These are phyloP conservation scores for Cyanoramphus novaezelandiae DNA, from an alignment of 2,113 vertebrate species.

Conservation along the genomic window DNA sequence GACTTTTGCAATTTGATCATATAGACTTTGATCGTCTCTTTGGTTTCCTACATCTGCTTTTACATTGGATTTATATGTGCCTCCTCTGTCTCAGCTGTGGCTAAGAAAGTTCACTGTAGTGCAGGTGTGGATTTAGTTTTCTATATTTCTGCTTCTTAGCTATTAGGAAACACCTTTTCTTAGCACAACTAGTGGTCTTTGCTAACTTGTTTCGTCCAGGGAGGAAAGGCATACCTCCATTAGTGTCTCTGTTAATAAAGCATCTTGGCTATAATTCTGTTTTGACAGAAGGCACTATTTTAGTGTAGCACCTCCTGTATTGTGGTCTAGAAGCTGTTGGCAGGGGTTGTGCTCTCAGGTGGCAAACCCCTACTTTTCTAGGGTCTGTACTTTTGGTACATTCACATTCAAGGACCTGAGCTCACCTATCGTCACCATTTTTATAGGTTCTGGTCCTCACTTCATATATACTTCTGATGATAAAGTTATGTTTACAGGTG, in stretches of 20 bases:
- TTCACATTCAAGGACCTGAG: neutral
- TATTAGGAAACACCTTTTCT: neutral
- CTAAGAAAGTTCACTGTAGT: neutral
- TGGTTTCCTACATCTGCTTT: neutral
- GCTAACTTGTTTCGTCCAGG: neutral
- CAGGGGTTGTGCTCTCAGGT: neutral
- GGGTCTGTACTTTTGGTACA: neutral
- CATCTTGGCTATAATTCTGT: neutral
- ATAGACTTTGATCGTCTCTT: neutral
- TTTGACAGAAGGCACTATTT: neutral
- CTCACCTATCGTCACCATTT: fast-evolving
- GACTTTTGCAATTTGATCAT: neutral
- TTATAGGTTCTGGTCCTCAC: fast-evolving
- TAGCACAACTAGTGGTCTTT: neutral
- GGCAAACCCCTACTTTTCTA: neutral
- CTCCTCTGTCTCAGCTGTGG: neutral
- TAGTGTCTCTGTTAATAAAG: neutral
- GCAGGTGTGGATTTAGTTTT: neutral
- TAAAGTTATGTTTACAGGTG: neutral
- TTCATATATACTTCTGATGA: neutral
- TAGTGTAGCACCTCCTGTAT: neutral
- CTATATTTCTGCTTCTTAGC: neutral
- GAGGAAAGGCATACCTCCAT: neutral
- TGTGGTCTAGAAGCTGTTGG: neutral
- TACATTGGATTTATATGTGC: neutral